Evolutionary conservation across 2,113 vertebrate genomes (phyloP).

Genomic region (Phycodurus eques): DNA sequence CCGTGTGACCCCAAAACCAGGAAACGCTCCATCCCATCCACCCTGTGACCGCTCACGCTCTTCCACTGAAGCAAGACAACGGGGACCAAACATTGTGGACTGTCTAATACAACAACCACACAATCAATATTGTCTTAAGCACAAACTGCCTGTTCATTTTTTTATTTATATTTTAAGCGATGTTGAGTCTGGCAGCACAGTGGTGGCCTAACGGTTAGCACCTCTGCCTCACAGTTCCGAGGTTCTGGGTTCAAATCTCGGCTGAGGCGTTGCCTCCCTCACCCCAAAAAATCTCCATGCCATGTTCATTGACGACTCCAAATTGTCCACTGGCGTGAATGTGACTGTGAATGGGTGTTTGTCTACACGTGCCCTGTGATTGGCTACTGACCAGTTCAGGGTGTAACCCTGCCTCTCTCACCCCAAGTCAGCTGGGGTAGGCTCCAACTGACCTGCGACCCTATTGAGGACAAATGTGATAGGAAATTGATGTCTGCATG

Average conservation of each 20-base stretch:
- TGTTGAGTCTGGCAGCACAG: background rate
- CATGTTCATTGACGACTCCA: too few relatives aligned
- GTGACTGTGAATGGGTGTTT: too few relatives aligned
- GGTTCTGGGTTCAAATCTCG: background rate
- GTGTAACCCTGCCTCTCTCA: too few relatives aligned
- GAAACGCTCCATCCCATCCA: background rate
- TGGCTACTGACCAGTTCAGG: too few relatives aligned
- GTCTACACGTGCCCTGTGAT: too few relatives aligned
- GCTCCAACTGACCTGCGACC: too few relatives aligned
- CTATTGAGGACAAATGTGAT: too few relatives aligned
- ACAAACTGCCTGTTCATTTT: conserved; percentile 63
- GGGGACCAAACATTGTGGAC: conserved; percentile 1
- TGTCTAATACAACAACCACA: background rate
- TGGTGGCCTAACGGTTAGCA: conserved; percentile 7
- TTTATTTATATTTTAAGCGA: background rate
- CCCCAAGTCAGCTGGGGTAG: too few relatives aligned
- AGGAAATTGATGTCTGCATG: too few relatives aligned
- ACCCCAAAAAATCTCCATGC: background rate
- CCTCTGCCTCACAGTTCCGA: background rate
- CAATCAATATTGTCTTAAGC: conserved; percentile 47
- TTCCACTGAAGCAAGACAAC: conserved; percentile 19
- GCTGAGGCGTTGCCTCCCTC: background rate
- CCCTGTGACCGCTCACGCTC: background rate
- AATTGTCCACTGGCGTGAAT: too few relatives aligned
- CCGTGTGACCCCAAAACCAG: conserved; percentile 69